Base-by-base conservation (phyloP, 2,888 invertebrate species). In the Drosophila nr. perissopoda region DNA sequence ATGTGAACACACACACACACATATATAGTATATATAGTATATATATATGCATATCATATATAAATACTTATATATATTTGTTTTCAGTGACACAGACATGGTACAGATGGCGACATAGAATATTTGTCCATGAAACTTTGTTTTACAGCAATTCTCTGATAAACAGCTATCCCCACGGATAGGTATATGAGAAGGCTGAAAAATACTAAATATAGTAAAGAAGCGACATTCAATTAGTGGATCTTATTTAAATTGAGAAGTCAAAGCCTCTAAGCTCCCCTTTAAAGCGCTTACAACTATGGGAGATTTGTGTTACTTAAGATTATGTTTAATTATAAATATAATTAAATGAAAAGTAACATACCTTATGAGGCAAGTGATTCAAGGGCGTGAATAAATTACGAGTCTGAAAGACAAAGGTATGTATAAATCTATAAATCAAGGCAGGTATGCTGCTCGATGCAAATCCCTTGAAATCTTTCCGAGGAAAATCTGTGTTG, bases 1-100 rank as follows among this genome's bases (percentile, higher is more conserved):
- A 79, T 84, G 65, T 73, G 60, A 61, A 42, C 61, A 63, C 38
- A 56, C 62, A 62, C 49, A 54, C 57, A 73, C 42, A 46, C 48
- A 57, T 10, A 40, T 10, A 38, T 21, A 34, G 25, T 16, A 11
- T 29, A 13, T 48, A 25, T 25, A n/a, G n/a, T n/a, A 38, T 48
- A 25, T 42, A 18, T 48, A 25, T 65, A 18, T 58, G 31, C 46
- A 54, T 40, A 38, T 31, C 49, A 18, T 34, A 21, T 68, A n/a
- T 56, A 33, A 46, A 59, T 49, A 21, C 11, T 21, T 18, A 13
- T 8, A 36, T 18, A n/a, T 27, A 54, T 36, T 64, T 59, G 59
- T 54, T 42, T 34, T 34, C 51, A 34, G 4, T 46, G 31, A 33
- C 48, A 36, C 31, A 16, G 27, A 33, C 46, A 21, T 11, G 29